phyloP scores from a whole-genome alignment of 37 sponge, comb jelly and placozoan species.

The Ephydatia muelleri region DNA sequence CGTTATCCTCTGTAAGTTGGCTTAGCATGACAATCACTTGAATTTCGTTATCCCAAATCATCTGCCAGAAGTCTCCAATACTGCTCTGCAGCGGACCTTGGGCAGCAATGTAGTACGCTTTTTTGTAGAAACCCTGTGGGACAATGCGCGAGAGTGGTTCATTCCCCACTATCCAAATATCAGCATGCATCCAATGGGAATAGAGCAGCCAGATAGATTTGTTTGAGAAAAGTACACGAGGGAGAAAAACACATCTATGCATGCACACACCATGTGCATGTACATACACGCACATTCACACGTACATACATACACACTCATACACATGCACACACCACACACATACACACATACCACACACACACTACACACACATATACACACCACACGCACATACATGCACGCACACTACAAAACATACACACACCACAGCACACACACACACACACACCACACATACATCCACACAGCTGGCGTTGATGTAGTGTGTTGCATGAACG shows the following conservation, averaged over 20 bases:
- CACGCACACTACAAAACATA: conserved; percentile 28
- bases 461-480: conserved; percentile 57
- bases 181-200: too few species aligned
- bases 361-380: too few species aligned
- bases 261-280: too few species aligned
- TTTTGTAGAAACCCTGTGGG: conserved; percentile 51
- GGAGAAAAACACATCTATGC: conserved; percentile 34
- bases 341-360: not conserved
- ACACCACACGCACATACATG: too few species aligned
- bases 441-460: conserved; percentile 53
- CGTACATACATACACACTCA: conserved; percentile 30
- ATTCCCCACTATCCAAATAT: too few species aligned
- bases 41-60: conserved; percentile 60
- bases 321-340: conserved; percentile 50
- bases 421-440: conserved; percentile 37
- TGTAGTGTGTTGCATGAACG: conserved; percentile 20
- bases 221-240: not conserved
- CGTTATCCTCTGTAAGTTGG: conserved; percentile 41
- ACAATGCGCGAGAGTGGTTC: not conserved
- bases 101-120: conserved; percentile 68
- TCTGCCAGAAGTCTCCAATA: conserved; percentile 80
- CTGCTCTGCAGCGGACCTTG: conserved; percentile 77
- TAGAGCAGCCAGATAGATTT: too few species aligned
- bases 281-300: conserved; percentile 15
- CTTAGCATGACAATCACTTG: conserved; percentile 70